Percentiles rank a stretch among this genome's conserved stretches.
Conservation (phyloP, 2,888 invertebrate genomes). For the Thereva nobilitata region DNA sequence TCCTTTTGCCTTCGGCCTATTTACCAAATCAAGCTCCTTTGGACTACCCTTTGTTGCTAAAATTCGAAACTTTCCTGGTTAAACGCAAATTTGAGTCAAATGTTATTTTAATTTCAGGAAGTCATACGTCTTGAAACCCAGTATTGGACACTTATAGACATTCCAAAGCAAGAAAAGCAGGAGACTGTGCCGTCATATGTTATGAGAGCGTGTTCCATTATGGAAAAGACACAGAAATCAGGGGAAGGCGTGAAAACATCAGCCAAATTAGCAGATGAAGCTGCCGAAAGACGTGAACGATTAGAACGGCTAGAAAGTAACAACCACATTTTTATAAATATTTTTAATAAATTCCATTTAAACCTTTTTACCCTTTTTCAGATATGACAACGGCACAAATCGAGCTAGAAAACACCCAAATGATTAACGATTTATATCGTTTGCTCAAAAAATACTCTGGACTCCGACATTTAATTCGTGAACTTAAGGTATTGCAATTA, state of each 20-base stretch:
- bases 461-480: conserved; percentile 82
- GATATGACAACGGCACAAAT: conserved; percentile 93
- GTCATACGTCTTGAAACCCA: conserved; percentile 89
- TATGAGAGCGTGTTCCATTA: conserved; percentile 84
- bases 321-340: background rate
- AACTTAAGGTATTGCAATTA: conserved; percentile 71
- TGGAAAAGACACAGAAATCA: conserved; percentile 90
- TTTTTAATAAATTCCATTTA: background rate
- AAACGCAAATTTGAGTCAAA: no score
- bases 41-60: no score
- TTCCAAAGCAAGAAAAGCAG: conserved; percentile 91
- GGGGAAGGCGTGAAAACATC: conserved; percentile 88
- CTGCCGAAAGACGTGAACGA: conserved; percentile 80
- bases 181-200: conserved; percentile 93
- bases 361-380: conserved; percentile 54
- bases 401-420: conserved; percentile 89
- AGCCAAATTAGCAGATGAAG: conserved; percentile 82
- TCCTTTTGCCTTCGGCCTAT: no score
- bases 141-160: conserved; percentile 92
- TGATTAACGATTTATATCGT: conserved; percentile 91
- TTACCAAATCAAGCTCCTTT: no score
- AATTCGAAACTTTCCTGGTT: no score
- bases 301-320: conserved; percentile 85
- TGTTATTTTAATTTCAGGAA: conserved; percentile 66
- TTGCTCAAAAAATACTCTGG: conserved; percentile 91